Evolutionary conservation across 2,113 vertebrate genomes (phyloP), one percentile per base, ranked within the genome.

Genomic region (Cynocephalus volans): DNA sequence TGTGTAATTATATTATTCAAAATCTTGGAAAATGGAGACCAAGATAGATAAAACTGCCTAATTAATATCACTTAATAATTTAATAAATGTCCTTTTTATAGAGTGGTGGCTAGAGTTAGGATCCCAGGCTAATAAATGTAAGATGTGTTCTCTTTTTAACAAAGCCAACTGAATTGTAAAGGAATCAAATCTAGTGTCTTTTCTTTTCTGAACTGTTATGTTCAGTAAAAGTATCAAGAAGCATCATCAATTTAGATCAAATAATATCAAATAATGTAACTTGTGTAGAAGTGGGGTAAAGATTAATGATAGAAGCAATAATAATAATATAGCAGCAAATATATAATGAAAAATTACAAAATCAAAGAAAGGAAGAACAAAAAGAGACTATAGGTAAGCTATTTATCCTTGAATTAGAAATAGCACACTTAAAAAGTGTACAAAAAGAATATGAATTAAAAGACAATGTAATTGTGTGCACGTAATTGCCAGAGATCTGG

Each of bases 221-320:
- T 58, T 73, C 33, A 28, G 14, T 84, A 69, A 96, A 12, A 84
- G 3, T 76, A 64, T 2, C 62, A 96, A 88, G 58, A 54, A 26
- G 3, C 45, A 88, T 50, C 8, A 95, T 48, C 28, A 56, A 45
- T 48, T 70, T 89, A 89, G 31, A 84, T 67, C 3, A 76, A 76
- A 86, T 54, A 64, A 90, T 86, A 80, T 41, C 26, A 76, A 88
- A 85, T 82, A 67, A 90, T 41, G 28, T n/a, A 70, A 17, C 15
- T 87, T 81, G 18, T 52, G 76, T 72, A 84, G 83, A 83, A 86
- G 52, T 62, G 65, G 87, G 64, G 26, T 76, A 76, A 77, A 96
- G 65, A 82, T 24, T 65, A n/a, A 56, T 80, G 54, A n/a, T 26
- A 52, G 33, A 87, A 54, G 18, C 11, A 86, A 65, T 73, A 85